These are phyloP conservation scores for Samia ricini DNA, from an alignment of 1,140 invertebrate genomes.

Conservation along the genomic window DNA sequence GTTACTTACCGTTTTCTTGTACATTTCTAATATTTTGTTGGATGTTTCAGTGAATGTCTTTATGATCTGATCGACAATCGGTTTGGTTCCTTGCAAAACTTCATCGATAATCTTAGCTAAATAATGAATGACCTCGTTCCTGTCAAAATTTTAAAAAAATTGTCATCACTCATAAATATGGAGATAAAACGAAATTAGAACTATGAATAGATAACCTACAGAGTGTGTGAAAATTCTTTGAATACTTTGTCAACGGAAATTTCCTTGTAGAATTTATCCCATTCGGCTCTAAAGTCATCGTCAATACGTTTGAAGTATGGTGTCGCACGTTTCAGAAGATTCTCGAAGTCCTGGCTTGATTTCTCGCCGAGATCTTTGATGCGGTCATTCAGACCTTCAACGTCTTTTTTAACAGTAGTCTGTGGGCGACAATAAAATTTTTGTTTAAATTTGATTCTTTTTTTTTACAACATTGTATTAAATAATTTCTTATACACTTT, in stretches of 20 bases:
- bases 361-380: slow-evolving; percentile 58
- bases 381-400: slow-evolving; percentile 39
- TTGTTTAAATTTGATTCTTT: too few relatives aligned
- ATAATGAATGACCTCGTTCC: slow-evolving; percentile 72
- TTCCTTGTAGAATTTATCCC: slow-evolving; percentile 81
- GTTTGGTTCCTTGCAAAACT: slow-evolving; percentile 65
- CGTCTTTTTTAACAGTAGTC: slow-evolving; percentile 54
- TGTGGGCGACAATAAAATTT: slow-evolving; percentile 15
- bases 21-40: slow-evolving; percentile 47
- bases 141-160: slow-evolving; percentile 29
- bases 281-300: slow-evolving; percentile 79
- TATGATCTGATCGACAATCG: slow-evolving; percentile 69
- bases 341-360: slow-evolving; percentile 60
- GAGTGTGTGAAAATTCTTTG: slow-evolving; percentile 80
- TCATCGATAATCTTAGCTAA: slow-evolving; percentile 70
- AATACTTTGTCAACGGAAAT: slow-evolving; percentile 82
- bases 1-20: slow-evolving; percentile 45
- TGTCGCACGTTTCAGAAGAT: slow-evolving; percentile 77
- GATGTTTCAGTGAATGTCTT: slow-evolving; percentile 66
- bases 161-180: neutral
- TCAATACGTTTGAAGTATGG: slow-evolving; percentile 80
- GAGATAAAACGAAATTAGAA: neutral
- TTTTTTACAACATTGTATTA: too few relatives aligned
- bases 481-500: too few relatives aligned
- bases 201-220: slow-evolving; percentile 70